Evolutionary conservation across 2,113 vertebrate species (phyloP).

Genomic region (Illadopsis cleaveri): DNA sequence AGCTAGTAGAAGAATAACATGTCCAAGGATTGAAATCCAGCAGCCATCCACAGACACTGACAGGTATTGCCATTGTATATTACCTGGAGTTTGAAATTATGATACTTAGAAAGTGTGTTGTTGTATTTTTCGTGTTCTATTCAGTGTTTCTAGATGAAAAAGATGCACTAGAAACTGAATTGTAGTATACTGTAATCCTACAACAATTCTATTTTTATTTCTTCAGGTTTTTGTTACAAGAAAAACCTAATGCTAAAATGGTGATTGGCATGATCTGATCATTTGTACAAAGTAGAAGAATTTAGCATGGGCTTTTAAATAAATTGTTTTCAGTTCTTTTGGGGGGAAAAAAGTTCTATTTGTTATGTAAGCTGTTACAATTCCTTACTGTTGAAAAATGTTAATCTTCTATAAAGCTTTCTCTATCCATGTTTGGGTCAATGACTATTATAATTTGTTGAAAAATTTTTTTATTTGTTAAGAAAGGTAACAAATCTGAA

Average conservation of each 20-base stretch:
- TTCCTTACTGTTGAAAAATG: not conserved
- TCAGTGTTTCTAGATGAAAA: slow-evolving; percentile 34
- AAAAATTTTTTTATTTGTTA: not conserved
- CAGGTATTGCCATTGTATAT: slow-evolving; percentile 64
- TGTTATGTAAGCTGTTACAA: not conserved
- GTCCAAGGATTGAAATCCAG: slow-evolving; percentile 76
- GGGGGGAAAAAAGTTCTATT: not conserved
- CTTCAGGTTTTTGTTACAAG: slow-evolving; percentile 48
- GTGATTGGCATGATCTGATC: not conserved
- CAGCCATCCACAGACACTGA: slow-evolving; percentile 74
- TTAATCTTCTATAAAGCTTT: not conserved
- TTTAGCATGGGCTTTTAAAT: not conserved
- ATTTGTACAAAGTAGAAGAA: not conserved
- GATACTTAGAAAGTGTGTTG: not conserved
- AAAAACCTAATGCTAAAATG: not conserved
- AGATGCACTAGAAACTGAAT: not conserved
- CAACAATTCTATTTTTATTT: slow-evolving; percentile 37
- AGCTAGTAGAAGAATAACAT: slow-evolving; percentile 72
- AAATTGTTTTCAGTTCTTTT: not conserved
- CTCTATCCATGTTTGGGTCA: not conserved
- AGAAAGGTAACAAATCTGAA: slow-evolving; percentile 9
- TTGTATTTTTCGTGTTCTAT: slow-evolving; percentile 40
- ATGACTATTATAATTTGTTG: not conserved
- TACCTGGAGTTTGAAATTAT: slow-evolving; percentile 21
- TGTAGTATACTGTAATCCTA: not conserved